Base-by-base conservation (phyloP, 2,113 vertebrate genomes). In the Machaerirhynchus nigripectus region DNA sequence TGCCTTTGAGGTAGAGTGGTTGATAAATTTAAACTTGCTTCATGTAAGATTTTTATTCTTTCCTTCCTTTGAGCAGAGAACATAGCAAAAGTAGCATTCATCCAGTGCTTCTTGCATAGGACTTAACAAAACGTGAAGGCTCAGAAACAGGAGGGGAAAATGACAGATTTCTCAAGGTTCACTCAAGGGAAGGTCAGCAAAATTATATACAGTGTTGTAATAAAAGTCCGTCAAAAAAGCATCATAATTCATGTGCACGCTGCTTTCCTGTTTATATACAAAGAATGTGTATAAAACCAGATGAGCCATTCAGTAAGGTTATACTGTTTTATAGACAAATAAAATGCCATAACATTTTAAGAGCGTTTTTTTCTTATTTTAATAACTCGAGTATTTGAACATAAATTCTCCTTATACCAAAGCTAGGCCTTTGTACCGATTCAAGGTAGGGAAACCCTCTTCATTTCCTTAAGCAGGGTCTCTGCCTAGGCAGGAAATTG, bases 251-350 rank as follows among this genome's bases (percentile, higher is more conserved):
- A 64, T 24, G 16, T 70, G 18, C 55, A 50, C 19, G 3, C 30
- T 64, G 69, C 60, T 89, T 81, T 75, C 60, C 23, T 42, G 37
- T 84, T 95, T 89, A n/a, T n/a, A n/a, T 94, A 82, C 61, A 92
- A 92, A 37, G 87, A 65, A 17, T 17, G n/a, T 56, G 27, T 91
- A 10, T 92, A 76, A 92, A 95, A 95, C 63, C 46, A 47, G 75
- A 70, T 14, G 56, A 91, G 57, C 65, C n/a, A 13, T 89, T 92
- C 80, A 91, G 28, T 84, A 67, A 75, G 76, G 49, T 89, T 93
- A 15, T 67, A 7, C 49, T 70, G 11, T 15, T 92, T 86, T 93
- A 90, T 70, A 90, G 89, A 92, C 68, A 95, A 94, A 87, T 94
- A 87, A 97, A 90, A 74, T 47, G 26, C 16, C 31, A 0, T 74